Evolutionary conservation across 1,140 invertebrate species (phyloP).

Genomic region (Drosophila triauraria): DNA sequence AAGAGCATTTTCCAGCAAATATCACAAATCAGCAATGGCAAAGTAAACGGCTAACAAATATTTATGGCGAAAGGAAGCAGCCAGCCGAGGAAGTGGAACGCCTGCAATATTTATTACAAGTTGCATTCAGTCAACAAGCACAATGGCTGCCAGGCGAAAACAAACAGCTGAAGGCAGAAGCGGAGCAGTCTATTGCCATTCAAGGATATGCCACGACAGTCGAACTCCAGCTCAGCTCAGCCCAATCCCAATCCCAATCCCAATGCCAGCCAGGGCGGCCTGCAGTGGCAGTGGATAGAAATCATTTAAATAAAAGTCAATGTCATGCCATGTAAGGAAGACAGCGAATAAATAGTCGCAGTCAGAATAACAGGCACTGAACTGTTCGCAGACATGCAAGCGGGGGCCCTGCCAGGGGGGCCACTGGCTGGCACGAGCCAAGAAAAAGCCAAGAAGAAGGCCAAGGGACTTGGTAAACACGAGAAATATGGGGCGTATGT

Average conservation of each 20-base stretch:
- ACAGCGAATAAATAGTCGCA: slow-evolving; percentile 77
- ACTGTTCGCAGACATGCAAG: slow-evolving; percentile 34
- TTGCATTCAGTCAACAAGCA: slow-evolving; percentile 71
- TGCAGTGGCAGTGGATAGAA: slow-evolving; percentile 59
- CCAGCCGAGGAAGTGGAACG: slow-evolving; percentile 38
- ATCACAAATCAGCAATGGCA: slow-evolving; percentile 78
- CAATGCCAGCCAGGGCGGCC: slow-evolving; percentile 33
- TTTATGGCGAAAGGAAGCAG: slow-evolving; percentile 65
- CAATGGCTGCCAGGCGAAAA: slow-evolving; percentile 68
- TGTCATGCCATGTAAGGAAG: slow-evolving; percentile 78
- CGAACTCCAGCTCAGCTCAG: neutral
- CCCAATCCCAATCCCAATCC: neutral
- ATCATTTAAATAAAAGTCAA: slow-evolving; percentile 84
- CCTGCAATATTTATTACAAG: slow-evolving; percentile 81
- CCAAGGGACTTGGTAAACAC: slow-evolving; percentile 36
- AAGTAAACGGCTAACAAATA: slow-evolving; percentile 82
- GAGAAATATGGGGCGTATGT: slow-evolving; percentile 63
- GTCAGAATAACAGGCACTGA: slow-evolving; percentile 39
- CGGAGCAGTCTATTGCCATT: slow-evolving; percentile 70
- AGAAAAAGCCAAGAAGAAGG: slow-evolving; percentile 24
- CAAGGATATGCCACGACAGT: slow-evolving; percentile 44
- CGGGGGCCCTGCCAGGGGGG: slow-evolving; percentile 1
- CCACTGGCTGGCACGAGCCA: slow-evolving; percentile 39
- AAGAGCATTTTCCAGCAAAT: slow-evolving; percentile 77
- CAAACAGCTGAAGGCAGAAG: slow-evolving; percentile 54